Percentiles rank a stretch among this genome's conserved stretches.
Evolutionary conservation across 2,113 vertebrate species (phyloP).

Genomic region (Progne subis): DNA sequence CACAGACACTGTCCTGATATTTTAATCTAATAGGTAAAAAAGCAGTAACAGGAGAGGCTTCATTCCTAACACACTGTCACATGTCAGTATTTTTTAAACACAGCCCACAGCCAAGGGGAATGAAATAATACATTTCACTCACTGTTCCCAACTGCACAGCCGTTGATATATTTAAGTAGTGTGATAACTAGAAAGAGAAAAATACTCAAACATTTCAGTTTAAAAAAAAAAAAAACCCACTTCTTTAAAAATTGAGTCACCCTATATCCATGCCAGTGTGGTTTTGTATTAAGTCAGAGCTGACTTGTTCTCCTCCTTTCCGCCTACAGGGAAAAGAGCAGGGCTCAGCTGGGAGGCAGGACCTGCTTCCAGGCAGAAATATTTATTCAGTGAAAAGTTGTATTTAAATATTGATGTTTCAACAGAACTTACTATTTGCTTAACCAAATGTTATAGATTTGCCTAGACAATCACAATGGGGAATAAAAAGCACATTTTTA

Average conservation of each 20-base stretch:
- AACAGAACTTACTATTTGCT: background rate
- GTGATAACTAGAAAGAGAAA: background rate
- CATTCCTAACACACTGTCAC: background rate
- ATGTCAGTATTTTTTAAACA: background rate
- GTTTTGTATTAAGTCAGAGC: background rate
- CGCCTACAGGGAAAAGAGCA: background rate
- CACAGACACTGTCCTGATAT: background rate
- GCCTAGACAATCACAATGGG: background rate
- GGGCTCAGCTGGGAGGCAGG: background rate
- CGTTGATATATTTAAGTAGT: accelerated
- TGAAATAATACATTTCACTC: background rate
- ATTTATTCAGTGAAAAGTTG: background rate
- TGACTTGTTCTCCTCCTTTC: background rate
- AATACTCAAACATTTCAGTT: background rate
- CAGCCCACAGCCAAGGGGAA: background rate
- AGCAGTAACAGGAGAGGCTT: background rate
- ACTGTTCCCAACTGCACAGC: background rate
- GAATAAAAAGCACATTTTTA: background rate
- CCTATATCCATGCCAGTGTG: background rate
- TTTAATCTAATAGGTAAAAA: background rate
- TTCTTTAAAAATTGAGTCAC: background rate
- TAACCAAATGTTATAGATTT: background rate
- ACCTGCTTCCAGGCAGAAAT: background rate
- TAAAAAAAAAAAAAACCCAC: background rate
- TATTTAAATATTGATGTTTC: background rate